These are phyloP conservation scores for Pantherophis guttatus DNA, from an alignment of 2,113 vertebrate genomes.

Conservation along the genomic window DNA sequence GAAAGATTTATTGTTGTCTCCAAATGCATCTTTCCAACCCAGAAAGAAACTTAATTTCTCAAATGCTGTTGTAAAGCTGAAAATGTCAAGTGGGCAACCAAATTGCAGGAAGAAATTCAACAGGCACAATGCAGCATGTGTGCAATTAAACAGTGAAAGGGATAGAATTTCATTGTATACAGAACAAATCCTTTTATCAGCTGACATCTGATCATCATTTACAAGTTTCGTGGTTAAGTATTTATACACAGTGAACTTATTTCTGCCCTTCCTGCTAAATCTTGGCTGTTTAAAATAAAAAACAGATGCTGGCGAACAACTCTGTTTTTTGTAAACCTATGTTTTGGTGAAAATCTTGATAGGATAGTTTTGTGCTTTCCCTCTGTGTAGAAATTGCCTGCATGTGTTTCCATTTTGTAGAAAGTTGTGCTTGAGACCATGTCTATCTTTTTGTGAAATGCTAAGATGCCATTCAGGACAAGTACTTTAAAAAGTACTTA, in stretches of 20 bases:
- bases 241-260: not conserved
- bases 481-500: not conserved
- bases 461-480: not conserved
- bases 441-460: not conserved
- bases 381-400: not conserved
- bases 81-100: conserved; percentile 46
- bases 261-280: conserved; percentile 8
- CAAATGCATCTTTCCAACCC: conserved; percentile 45
- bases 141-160: conserved; percentile 41
- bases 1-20: conserved; percentile 46
- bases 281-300: not conserved
- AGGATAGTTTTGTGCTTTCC: not conserved
- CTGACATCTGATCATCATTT: conserved; percentile 34
- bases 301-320: not conserved
- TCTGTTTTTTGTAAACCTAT: not conserved
- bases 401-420: not conserved
- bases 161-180: conserved; percentile 44
- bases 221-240: conserved; percentile 9
- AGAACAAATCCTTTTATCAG: conserved; percentile 36
- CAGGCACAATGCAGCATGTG: conserved; percentile 44
- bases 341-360: not conserved
- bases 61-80: conserved; percentile 36
- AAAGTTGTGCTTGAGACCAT: not conserved
- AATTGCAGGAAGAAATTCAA: conserved; percentile 42
- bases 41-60: conserved; percentile 40